Percentiles rank a stretch among this genome's conserved stretches.
Conservation (phyloP, 2,888 invertebrate species). For the Habrosyne pyritoides region DNA sequence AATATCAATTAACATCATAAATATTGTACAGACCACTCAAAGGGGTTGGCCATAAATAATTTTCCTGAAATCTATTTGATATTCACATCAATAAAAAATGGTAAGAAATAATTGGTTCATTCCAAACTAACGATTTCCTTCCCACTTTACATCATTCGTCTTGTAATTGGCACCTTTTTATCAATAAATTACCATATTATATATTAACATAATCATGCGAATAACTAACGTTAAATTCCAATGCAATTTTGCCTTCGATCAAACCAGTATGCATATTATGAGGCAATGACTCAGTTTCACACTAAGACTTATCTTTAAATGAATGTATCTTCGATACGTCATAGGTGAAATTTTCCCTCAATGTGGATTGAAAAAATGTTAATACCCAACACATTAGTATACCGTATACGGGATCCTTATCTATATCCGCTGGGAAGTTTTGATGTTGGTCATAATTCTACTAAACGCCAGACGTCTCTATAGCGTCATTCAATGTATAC, state of each 20-base stretch:
- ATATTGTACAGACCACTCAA: neutral
- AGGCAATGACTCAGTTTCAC: neutral
- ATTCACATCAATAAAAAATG: neutral
- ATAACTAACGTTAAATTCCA: conserved; percentile 1
- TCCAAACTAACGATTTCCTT: conserved; percentile 1
- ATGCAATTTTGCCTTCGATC: conserved; percentile 1
- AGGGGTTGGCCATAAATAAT: neutral
- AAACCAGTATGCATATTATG: neutral
- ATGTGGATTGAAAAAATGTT: neutral
- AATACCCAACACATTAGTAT: neutral
- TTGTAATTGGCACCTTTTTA: neutral
- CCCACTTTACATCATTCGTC: neutral
- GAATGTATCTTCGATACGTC: neutral
- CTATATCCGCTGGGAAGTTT: conserved; percentile 2
- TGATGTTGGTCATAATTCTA: neutral
- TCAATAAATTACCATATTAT: neutral
- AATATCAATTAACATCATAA: neutral
- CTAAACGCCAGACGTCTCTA: neutral
- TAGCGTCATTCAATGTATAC: too few relatives aligned
- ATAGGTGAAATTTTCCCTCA: conserved; percentile 5
- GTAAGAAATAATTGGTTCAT: neutral
- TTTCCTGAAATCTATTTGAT: conserved; percentile 1
- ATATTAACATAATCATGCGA: neutral
- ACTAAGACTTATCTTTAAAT: neutral
- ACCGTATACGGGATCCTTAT: neutral